Evolutionary conservation across 2,113 vertebrate species (phyloP), one percentile per base, ranked within the genome.

Genomic region (Cavia aperea): DNA sequence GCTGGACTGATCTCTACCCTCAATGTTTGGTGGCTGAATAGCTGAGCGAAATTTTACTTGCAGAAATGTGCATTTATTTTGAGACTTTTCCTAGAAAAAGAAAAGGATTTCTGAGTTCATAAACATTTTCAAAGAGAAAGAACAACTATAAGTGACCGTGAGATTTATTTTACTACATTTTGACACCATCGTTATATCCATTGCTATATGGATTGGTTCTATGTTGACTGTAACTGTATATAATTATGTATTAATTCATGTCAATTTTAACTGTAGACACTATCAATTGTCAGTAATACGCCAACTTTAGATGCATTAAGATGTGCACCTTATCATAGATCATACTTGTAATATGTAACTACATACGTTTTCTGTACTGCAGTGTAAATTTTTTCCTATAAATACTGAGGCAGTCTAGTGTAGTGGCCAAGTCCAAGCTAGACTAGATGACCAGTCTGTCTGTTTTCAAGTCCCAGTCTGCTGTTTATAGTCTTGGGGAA

Each of bases 61-160:
- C 29, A 94, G 21, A 95, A 88, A 56, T 81, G 60, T 86, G 70
- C 70, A 84, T 66, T 92, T 84, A 54, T 73, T 73, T 88, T 60
- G 68, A 56, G 19, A 85, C n/a, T 88, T 88, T 96, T 92, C 70
- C 88, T 86, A 39, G 63, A 56, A 87, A 83, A 75, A 77, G 9
- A n/a, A 81, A 92, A 88, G 24, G 43, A 72, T 68, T 68, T 68
- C 31, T 68, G 29, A 62, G 60, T 62, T 62, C 21, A 24, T 62
- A 62, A 24, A 62, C 60, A 62, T 62, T 62, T 24, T 62, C 60
- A 62, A 46, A 15, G 29, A 86, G 68, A 81, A 86, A 16, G n/a
- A 89, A 56, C 18, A 82, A 54, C 16, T 26, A 26, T 2, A 56
- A 54, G 39, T 60, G 39, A 56, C 62, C 43, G 13, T 72, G 70